phyloP scores from a whole-genome alignment of 2,888 invertebrate genomes.

The Pollenia amentaria region DNA sequence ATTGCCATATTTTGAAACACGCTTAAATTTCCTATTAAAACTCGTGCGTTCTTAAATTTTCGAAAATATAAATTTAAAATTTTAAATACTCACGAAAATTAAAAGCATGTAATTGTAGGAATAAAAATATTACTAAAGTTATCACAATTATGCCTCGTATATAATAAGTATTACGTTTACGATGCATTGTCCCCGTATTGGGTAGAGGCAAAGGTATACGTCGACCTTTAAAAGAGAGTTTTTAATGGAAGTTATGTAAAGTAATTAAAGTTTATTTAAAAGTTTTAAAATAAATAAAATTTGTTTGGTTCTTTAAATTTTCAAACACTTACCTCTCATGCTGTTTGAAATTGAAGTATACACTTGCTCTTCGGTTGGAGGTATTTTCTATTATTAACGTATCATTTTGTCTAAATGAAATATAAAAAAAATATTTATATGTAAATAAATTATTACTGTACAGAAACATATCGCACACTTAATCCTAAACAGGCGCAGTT shows the following conservation, averaged over 20 bases:
- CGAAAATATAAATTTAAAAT: background rate
- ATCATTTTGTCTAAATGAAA: conserved; percentile 59
- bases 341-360: conserved; percentile 44
- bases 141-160: conserved; percentile 83
- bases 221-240: conserved; percentile 76
- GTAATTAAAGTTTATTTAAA: too few relatives aligned
- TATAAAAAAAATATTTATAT: background rate
- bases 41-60: too few relatives aligned
- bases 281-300: background rate
- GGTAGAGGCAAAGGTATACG: conserved; percentile 84
- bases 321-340: conserved; percentile 65
- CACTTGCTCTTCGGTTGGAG: conserved; percentile 6
- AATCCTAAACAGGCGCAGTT: too few relatives aligned
- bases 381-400: conserved; percentile 21
- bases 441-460: too few relatives aligned
- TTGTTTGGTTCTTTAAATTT: background rate
- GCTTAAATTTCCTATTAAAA: too few relatives aligned
- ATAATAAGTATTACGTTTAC: conserved; percentile 83
- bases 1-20: too few relatives aligned
- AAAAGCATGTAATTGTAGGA: conserved; percentile 84
- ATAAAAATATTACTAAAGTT: conserved; percentile 82
- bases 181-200: conserved; percentile 84
- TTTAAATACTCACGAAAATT: conserved; percentile 82
- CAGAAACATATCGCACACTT: too few relatives aligned
- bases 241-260: too few relatives aligned